A percentile compares a stretch with the other conserved stretches of the same genome.
Evolutionary conservation across 2,797 vertebrate genomes (phyloP).

Genomic region (Hypotaenidia philippensis): DNA sequence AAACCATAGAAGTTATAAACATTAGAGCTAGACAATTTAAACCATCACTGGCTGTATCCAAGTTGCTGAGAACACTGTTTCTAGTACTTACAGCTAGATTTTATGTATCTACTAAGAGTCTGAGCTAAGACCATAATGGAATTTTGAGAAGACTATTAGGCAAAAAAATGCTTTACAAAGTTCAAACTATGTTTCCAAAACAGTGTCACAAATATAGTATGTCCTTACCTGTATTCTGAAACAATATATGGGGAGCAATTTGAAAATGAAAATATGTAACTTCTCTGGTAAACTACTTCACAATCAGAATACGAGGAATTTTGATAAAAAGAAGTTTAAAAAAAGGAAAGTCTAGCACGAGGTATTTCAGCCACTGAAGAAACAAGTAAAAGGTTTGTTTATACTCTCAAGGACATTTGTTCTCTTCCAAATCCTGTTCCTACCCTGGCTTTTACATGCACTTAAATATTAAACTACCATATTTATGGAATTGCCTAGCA

Average conservation of each 20-base stretch:
- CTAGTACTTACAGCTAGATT: background rate
- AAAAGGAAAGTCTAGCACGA: background rate
- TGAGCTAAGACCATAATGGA: background rate
- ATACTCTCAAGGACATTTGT: background rate
- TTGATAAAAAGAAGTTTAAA: background rate
- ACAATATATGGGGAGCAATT: background rate
- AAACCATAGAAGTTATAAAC: background rate
- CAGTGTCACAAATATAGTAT: background rate
- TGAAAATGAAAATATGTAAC: background rate
- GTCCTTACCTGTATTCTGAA: background rate
- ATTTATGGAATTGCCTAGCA: background rate
- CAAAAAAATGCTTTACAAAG: background rate
- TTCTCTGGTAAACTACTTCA: background rate
- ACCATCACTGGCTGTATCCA: background rate
- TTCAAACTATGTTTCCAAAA: background rate
- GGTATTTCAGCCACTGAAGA: background rate
- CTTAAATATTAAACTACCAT: conserved; percentile 1
- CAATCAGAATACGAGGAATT: too few species aligned
- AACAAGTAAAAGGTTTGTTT: background rate
- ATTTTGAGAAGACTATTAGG: background rate
- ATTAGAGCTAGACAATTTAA: background rate
- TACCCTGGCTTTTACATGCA: background rate
- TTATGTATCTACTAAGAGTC: background rate
- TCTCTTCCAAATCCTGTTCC: conserved; percentile 6
- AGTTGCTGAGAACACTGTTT: background rate